Conservation (phyloP, 2,113 vertebrate species). For the Hystrix brachyura region DNA sequence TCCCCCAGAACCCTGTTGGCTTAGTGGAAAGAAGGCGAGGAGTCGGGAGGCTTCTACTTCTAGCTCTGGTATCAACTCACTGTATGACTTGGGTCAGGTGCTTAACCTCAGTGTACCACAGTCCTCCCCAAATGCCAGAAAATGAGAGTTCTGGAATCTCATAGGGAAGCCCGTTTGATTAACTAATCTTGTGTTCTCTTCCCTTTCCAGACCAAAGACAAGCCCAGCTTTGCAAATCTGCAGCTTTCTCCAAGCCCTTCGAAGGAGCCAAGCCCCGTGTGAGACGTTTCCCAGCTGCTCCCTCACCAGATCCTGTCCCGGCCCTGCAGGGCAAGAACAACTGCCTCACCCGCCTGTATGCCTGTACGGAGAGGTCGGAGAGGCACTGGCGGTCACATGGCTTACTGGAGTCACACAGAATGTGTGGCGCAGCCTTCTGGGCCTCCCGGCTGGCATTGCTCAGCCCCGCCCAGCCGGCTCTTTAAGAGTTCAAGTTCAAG, state of each 20-base stretch:
- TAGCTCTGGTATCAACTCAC: background rate
- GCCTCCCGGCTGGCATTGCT: background rate
- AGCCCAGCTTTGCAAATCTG: background rate
- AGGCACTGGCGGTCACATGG: background rate
- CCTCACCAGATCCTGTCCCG: background rate
- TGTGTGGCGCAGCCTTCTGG: background rate
- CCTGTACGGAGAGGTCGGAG: background rate
- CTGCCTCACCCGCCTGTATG: background rate
- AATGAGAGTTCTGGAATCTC: background rate
- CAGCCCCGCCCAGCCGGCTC: background rate
- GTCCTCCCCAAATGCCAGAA: background rate
- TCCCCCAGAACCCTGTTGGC: background rate
- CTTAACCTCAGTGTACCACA: constrained; percentile 24
- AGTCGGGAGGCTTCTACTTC: background rate
- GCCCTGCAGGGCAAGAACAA: background rate
- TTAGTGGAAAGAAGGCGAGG: background rate
- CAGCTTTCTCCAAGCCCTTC: background rate
- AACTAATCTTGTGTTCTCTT: background rate
- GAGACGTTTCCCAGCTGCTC: background rate
- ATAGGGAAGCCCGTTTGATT: background rate
- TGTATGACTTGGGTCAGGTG: background rate
- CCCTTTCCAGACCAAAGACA: background rate
- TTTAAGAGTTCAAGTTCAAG: constrained; percentile 15
- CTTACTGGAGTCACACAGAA: background rate
- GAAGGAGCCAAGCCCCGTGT: background rate